A percentile compares a stretch with the other conserved stretches of the same genome.
Evolutionary conservation across 1,140 invertebrate species (phyloP).

Genomic region (Schlechtendalia chinensis): DNA sequence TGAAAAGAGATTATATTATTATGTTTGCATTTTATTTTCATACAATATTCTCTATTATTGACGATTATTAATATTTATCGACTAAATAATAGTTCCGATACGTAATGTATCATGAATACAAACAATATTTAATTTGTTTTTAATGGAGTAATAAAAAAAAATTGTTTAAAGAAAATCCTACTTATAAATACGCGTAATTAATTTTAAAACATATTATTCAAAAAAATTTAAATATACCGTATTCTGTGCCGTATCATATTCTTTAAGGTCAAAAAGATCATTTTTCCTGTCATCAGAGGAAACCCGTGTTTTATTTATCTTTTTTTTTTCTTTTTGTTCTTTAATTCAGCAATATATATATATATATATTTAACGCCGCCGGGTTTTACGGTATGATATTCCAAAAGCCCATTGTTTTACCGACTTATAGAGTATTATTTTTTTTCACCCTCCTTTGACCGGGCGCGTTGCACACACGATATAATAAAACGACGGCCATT

Average conservation of each 20-base stretch:
- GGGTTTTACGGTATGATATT: not conserved
- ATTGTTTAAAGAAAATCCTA: not conserved
- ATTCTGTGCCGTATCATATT: not conserved
- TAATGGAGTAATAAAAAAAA: not conserved
- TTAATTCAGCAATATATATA: not conserved
- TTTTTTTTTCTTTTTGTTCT: too few species aligned
- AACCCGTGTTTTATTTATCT: not conserved
- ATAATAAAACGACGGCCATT: slow-evolving; percentile 25
- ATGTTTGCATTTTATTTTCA: slow-evolving; percentile 2
- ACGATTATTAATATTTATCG: too few species aligned
- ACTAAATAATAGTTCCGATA: too few species aligned
- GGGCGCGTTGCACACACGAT: not conserved
- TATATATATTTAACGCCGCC: not conserved
- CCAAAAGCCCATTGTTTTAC: slow-evolving; percentile 8
- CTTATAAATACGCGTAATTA: too few species aligned
- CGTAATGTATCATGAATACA: too few species aligned
- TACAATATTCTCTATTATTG: not conserved
- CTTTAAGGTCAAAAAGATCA: not conserved
- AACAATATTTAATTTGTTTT: not conserved
- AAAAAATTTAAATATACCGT: not conserved
- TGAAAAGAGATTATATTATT: not conserved
- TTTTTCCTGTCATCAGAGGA: not conserved
- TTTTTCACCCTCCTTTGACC: not conserved
- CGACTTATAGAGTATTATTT: slow-evolving; percentile 7
- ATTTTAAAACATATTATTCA: too few species aligned